Evolutionary conservation across 2,888 invertebrate species (phyloP).

Genomic region (Callyntrura sp.): DNA sequence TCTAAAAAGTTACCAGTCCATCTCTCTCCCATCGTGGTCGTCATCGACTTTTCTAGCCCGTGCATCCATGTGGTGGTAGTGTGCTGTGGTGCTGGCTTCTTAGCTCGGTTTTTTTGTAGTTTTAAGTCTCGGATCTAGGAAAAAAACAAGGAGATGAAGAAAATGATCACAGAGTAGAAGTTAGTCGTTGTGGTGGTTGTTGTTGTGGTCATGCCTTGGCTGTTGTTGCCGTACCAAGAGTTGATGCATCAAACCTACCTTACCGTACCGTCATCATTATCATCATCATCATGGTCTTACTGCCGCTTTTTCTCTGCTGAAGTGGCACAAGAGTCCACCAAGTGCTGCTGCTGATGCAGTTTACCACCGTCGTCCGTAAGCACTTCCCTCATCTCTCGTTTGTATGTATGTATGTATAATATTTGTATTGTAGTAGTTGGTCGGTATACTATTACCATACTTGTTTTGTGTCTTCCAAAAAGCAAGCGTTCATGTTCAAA

Average conservation of each 20-base stretch:
- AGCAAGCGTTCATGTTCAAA: constrained; percentile 17
- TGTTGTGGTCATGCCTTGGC: constrained; percentile 63
- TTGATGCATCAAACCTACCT: constrained; percentile 63
- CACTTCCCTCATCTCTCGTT: constrained; percentile 29
- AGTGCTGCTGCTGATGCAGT: constrained; percentile 70
- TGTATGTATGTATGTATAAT: not conserved
- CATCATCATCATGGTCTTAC: constrained; percentile 46
- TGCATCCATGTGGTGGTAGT: constrained; percentile 56
- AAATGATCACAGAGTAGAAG: constrained; percentile 45
- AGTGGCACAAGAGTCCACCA: constrained; percentile 64
- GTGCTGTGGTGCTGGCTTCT: constrained; percentile 40
- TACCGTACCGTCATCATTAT: constrained; percentile 65
- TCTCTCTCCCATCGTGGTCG: constrained; percentile 41
- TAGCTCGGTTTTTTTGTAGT: not conserved
- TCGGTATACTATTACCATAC: constrained; percentile 54
- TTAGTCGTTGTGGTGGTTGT: constrained; percentile 55
- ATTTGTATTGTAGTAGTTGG: not conserved
- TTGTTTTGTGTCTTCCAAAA: constrained; percentile 43
- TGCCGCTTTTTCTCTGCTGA: constrained; percentile 74
- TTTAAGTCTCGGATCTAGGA: constrained; percentile 36
- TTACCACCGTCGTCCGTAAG: constrained; percentile 39
- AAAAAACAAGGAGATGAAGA: constrained; percentile 41
- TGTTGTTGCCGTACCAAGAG: constrained; percentile 52
- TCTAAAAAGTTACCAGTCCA: constrained; percentile 47
- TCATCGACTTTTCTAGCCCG: constrained; percentile 66